Conservation (phyloP, 2,888 invertebrate genomes). For the Drosophila histrio region DNA sequence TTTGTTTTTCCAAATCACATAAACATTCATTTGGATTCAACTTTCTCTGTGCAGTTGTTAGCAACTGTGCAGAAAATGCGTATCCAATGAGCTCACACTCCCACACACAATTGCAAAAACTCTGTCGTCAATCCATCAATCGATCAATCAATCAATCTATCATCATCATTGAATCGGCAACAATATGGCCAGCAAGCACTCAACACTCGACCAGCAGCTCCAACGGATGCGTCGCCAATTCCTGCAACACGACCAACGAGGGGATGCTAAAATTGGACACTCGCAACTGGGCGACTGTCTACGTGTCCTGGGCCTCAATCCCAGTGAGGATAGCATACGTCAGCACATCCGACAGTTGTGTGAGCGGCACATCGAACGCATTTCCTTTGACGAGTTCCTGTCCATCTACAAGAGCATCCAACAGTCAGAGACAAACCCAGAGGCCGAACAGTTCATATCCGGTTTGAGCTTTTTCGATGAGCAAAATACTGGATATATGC, state of each 20-base stretch:
- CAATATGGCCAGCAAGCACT: slow-evolving; percentile 27
- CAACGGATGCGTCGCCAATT: slow-evolving; percentile 39
- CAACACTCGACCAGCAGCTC: slow-evolving; percentile 20
- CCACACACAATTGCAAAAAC: slow-evolving; percentile 7
- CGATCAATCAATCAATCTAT: slow-evolving; percentile 15
- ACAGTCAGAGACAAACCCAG: neutral
- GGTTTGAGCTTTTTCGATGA: slow-evolving; percentile 42
- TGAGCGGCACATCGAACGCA: slow-evolving; percentile 27
- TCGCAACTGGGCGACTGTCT: slow-evolving; percentile 55
- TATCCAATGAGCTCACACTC: slow-evolving; percentile 20
- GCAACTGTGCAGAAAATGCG: slow-evolving; percentile 46
- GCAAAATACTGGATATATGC: slow-evolving; percentile 44
- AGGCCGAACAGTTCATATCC: slow-evolving; percentile 32
- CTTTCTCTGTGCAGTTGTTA: slow-evolving; percentile 21
- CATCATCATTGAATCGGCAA: slow-evolving; percentile 24
- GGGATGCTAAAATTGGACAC: slow-evolving; percentile 55
- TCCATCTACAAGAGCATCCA: slow-evolving; percentile 33
- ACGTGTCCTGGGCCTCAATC: slow-evolving; percentile 56
- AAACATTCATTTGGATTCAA: slow-evolving; percentile 31
- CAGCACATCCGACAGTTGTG: slow-evolving; percentile 26
- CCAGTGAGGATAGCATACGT: slow-evolving; percentile 44
- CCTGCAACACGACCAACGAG: slow-evolving; percentile 20
- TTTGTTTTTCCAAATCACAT: slow-evolving; percentile 47
- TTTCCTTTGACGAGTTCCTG: slow-evolving; percentile 58
- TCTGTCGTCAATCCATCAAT: slow-evolving; percentile 17